phyloP scores from a whole-genome alignment of 2,113 vertebrate species.

The Hypocryptadius cinnamomeus region DNA sequence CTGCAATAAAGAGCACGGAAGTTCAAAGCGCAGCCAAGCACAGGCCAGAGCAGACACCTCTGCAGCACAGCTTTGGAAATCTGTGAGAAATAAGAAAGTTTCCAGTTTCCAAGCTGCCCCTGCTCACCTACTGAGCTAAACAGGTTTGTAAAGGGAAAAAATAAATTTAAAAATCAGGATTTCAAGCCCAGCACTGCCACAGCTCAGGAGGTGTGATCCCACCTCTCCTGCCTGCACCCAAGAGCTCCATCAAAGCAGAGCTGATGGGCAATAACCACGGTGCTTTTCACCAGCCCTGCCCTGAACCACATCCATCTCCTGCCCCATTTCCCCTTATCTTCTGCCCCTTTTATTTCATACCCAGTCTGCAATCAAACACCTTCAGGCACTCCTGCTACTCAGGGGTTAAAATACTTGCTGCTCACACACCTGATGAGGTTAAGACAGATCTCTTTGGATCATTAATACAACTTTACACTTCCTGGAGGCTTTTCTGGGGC shows the following conservation, averaged over 20 bases:
- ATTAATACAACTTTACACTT: too few relatives aligned
- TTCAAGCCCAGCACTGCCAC: neutral
- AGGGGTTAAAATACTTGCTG: neutral
- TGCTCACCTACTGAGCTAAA: neutral
- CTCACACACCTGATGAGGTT: neutral
- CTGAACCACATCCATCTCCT: neutral
- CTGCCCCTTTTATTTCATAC: neutral
- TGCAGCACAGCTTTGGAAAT: too few relatives aligned
- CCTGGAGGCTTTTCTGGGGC: neutral
- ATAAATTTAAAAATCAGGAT: neutral
- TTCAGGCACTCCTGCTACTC: neutral
- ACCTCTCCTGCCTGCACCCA: neutral
- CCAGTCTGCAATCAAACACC: neutral
- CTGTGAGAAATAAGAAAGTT: neutral
- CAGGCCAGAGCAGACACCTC: too few relatives aligned
- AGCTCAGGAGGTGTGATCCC: neutral
- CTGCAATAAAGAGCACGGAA: too few relatives aligned
- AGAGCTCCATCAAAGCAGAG: neutral
- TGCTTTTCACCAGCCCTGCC: neutral
- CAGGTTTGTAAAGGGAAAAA: neutral
- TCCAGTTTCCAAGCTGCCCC: neutral
- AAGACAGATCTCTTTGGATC: neutral
- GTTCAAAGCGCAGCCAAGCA: too few relatives aligned
- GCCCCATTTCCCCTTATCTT: too few relatives aligned
- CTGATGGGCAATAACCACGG: accelerated